Evolutionary conservation across 2,888 invertebrate genomes (phyloP).

Genomic region (Pyralis farinalis): DNA sequence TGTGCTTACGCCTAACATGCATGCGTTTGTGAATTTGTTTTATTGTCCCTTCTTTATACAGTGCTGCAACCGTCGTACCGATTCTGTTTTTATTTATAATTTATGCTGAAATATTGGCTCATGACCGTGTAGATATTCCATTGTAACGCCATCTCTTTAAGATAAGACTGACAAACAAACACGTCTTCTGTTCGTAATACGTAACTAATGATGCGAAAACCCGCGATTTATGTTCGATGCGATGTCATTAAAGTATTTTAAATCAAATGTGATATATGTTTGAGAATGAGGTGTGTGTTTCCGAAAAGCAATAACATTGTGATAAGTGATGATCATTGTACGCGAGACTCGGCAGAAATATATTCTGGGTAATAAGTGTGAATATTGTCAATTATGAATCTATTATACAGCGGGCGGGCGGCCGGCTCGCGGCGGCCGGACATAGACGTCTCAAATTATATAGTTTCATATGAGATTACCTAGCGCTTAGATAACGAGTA

Average conservation of each 20-base stretch:
- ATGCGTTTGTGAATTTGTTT: conserved; percentile 73
- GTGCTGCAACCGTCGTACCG: conserved; percentile 38
- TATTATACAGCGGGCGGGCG: conserved; percentile 23
- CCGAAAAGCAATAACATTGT: conserved; percentile 77
- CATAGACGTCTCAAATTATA: conserved; percentile 13
- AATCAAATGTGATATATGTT: conserved; percentile 73
- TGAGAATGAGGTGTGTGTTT: conserved; percentile 64
- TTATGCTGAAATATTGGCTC: conserved; percentile 75
- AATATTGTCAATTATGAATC: conserved; percentile 69
- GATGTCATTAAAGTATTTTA: conserved; percentile 52
- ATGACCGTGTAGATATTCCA: conserved; percentile 43
- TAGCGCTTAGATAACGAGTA: conserved; percentile 7
- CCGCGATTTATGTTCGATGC: conserved; percentile 40
- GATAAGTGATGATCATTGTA: conserved; percentile 64
- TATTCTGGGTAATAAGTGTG: conserved; percentile 50
- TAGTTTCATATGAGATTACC: conserved; percentile 12
- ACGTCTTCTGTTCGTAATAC: conserved; percentile 39
- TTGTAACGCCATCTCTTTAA: conserved; percentile 43
- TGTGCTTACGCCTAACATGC: conserved; percentile 77
- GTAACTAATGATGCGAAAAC: conserved; percentile 35
- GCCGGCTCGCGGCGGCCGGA: conserved; percentile 29
- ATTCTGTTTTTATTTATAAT: conserved; percentile 62
- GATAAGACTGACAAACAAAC: conserved; percentile 60
- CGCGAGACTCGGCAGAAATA: conserved; percentile 42
- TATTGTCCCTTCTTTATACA: conserved; percentile 25